Percentiles rank a stretch among this genome's conserved stretches.
Conservation (phyloP, 2,888 invertebrate species). For the Cylloceria caligata region DNA sequence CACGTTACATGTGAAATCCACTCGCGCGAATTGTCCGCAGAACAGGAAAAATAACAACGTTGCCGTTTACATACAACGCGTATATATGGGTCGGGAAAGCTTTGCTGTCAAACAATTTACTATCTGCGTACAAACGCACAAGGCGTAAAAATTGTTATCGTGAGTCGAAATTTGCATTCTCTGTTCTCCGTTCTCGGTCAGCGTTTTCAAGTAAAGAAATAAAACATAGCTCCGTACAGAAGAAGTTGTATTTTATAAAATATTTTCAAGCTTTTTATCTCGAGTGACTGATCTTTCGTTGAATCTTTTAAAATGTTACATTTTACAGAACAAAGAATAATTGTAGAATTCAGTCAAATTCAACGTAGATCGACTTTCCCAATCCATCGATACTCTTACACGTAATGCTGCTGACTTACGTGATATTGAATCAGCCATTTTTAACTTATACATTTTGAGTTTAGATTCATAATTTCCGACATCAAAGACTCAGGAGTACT, state of each 20-base stretch:
- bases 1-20: conserved; percentile 11
- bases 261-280: too few relatives aligned
- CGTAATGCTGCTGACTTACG: too few relatives aligned
- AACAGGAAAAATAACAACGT: conserved; percentile 30
- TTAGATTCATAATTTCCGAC: too few relatives aligned
- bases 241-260: too few relatives aligned
- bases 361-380: too few relatives aligned
- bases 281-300: too few relatives aligned
- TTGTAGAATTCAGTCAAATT: not conserved
- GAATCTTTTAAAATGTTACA: not conserved
- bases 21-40: conserved; percentile 4
- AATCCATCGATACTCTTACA: too few relatives aligned
- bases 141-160: not conserved
- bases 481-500: too few relatives aligned
- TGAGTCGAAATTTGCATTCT: not conserved
- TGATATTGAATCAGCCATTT: too few relatives aligned
- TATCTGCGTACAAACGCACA: not conserved
- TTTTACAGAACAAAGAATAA: not conserved
- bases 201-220: not conserved
- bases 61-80: not conserved
- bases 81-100: not conserved
- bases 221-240: not conserved
- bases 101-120: not conserved
- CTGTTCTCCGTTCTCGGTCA: not conserved
- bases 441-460: too few relatives aligned